Base-by-base conservation (phyloP, 2,888 invertebrate species). In the Pteria penguin region DNA sequence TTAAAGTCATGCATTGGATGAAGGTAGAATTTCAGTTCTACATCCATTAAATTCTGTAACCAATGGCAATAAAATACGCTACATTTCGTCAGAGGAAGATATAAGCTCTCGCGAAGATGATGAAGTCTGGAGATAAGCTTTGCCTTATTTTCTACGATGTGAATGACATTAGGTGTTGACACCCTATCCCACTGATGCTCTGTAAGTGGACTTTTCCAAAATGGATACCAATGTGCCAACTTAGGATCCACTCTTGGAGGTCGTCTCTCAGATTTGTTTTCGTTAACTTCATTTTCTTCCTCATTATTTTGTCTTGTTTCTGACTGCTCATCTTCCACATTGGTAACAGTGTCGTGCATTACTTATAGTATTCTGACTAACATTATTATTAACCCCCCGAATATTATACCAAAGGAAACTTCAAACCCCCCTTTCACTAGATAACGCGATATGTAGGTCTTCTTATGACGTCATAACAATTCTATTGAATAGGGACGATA, bases 11-110 rank as follows among this genome's bases (percentile, higher is more conserved):
- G 24, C 60, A 60, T 60, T 4, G 60, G 60, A 27, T 60, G 60
- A 14, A 60, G 27, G 27, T 60, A 60, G 27, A 60, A 60, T 27
- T n/a, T 60, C 5, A 60, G 27, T 14, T 60, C 60, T 26, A 26
- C 4, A 26, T 26, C 60, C 27, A 60, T 5, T 4, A 60, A 18
- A 4, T 60, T 27, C 27, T 60, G 60, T 26, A 60, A 29, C 60
- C 60, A 60, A 26, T 60, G 60, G 18, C 26, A 60, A 27, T 60
- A 18, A 26, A 60, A 60, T 22, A 60, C 11, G 27, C 60, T 60
- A 8, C 14, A 4, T 18, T 26, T 60, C 26, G 60, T 60, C 27
- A 60, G 27, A 26, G 60, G 60, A 26, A 60, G 22, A 27, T 60
- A 60, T 4, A 60, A 60, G 27, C 27, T 60, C 14, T 29, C 60